Conservation (phyloP, 2,888 invertebrate species). For the Ochropleura leucogaster region DNA sequence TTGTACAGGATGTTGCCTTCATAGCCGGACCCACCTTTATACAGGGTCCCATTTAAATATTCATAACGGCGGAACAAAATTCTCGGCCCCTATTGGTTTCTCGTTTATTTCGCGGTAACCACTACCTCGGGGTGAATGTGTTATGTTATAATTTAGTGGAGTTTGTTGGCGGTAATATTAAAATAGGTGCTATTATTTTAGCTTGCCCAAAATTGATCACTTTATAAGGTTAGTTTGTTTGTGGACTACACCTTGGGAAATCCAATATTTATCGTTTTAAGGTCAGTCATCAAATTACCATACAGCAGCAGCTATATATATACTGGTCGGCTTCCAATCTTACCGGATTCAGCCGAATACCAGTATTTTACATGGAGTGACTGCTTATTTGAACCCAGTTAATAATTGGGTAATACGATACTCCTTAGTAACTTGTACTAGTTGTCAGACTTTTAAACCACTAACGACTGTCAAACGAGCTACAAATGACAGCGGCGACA, state of each 20-base stretch:
- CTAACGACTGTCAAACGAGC: no score
- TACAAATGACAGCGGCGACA: no score
- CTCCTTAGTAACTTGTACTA: no score
- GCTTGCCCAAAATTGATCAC: neutral
- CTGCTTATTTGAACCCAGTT: no score
- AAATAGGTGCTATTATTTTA: neutral
- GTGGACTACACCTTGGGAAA: neutral
- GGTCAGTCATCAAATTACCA: neutral
- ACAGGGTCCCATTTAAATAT: constrained; percentile 57
- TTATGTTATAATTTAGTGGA: constrained; percentile 41
- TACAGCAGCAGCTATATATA: neutral
- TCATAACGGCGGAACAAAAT: constrained; percentile 49
- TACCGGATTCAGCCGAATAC: no score
- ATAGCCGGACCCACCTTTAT: constrained; percentile 45
- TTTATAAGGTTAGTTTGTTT: neutral
- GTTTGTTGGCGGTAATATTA: constrained; percentile 16
- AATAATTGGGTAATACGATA: no score
- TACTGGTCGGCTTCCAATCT: no score
- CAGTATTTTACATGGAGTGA: no score
- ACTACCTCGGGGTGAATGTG: constrained; percentile 18
- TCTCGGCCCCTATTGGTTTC: constrained; percentile 43
- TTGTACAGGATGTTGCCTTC: constrained; percentile 51
- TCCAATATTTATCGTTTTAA: neutral
- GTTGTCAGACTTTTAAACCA: no score
- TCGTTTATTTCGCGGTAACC: constrained; percentile 42